A percentile compares a stretch with the other conserved stretches of the same genome.
These are phyloP conservation scores for Apamea epomidion DNA, from an alignment of 2,888 invertebrate genomes.

Conservation along the genomic window DNA sequence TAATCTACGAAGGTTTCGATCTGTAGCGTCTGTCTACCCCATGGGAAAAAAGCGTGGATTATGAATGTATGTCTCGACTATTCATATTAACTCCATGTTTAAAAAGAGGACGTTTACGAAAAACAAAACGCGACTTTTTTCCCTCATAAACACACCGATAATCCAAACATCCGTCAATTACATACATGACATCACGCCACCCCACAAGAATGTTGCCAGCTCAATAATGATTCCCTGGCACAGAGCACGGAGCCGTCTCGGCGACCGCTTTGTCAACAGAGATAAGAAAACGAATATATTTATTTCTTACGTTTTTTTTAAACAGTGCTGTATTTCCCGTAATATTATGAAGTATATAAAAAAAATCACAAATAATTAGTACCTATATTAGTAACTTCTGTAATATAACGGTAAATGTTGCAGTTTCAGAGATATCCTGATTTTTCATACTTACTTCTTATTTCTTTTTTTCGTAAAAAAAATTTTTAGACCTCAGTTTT, in stretches of 20 bases:
- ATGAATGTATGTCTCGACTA: neutral
- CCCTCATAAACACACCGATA: neutral
- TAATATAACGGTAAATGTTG: neutral
- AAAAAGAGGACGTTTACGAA: neutral
- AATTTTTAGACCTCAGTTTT: neutral
- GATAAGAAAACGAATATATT: too few species aligned
- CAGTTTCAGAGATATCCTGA: neutral
- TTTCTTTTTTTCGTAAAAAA: neutral
- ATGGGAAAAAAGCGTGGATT: neutral
- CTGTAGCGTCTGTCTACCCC: neutral
- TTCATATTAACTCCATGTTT: neutral
- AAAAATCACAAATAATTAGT: neutral
- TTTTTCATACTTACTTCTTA: neutral
- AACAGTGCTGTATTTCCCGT: too few species aligned
- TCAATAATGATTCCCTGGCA: constrained; percentile 39
- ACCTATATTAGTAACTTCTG: neutral
- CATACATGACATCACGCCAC: constrained; percentile 6
- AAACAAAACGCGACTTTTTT: neutral
- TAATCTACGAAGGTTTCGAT: neutral
- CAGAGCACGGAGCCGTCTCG: neutral
- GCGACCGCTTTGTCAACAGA: too few species aligned
- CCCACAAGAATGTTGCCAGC: constrained; percentile 28
- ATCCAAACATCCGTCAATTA: constrained; percentile 40
- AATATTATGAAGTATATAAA: too few species aligned
- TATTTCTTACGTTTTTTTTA: too few species aligned